Percentiles rank a stretch among this genome's conserved stretches.
phyloP scores from a whole-genome alignment of 1,140 invertebrate species.

The Chelonus insularis region DNA sequence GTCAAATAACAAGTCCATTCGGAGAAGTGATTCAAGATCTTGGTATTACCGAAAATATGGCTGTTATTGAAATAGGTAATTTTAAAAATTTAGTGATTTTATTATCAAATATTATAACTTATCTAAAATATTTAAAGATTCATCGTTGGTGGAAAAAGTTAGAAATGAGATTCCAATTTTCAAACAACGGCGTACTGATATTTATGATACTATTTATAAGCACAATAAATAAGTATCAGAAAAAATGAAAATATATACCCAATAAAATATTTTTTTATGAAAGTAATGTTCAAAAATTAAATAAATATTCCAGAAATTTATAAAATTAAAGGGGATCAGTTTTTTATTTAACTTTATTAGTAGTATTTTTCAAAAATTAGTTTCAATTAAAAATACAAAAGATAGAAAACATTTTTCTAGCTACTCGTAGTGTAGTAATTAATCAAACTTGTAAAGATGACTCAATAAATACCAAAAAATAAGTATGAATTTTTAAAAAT shows the following conservation, averaged over 20 bases:
- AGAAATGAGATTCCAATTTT: constrained; percentile 79
- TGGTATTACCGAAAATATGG: constrained; percentile 70
- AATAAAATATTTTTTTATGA: too few relatives aligned
- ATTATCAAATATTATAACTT: constrained; percentile 15
- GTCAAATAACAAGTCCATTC: constrained; percentile 85
- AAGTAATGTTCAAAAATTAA: too few relatives aligned
- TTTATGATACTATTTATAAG: constrained; percentile 71
- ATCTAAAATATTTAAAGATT: constrained; percentile 64
- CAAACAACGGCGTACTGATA: constrained; percentile 75
- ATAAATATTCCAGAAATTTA: too few relatives aligned
- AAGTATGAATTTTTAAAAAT: constrained; percentile 2
- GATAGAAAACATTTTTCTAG: too few relatives aligned
- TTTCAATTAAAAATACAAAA: too few relatives aligned
- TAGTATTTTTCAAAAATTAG: too few relatives aligned
- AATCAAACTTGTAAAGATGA: too few relatives aligned
- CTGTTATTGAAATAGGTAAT: constrained; percentile 76
- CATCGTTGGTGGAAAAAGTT: constrained; percentile 73
- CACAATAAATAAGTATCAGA: constrained; percentile 7
- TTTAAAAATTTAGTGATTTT: constrained; percentile 10
- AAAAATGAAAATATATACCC: not conserved
- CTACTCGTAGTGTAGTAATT: too few relatives aligned
- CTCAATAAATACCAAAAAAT: too few relatives aligned
- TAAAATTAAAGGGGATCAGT: too few relatives aligned
- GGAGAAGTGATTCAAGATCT: constrained; percentile 75
- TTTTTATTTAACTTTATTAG: too few relatives aligned